Evolutionary conservation across 2,888 invertebrate species (phyloP), one percentile per base, ranked within the genome.

Genomic region (Pharmacophagus antenor): DNA sequence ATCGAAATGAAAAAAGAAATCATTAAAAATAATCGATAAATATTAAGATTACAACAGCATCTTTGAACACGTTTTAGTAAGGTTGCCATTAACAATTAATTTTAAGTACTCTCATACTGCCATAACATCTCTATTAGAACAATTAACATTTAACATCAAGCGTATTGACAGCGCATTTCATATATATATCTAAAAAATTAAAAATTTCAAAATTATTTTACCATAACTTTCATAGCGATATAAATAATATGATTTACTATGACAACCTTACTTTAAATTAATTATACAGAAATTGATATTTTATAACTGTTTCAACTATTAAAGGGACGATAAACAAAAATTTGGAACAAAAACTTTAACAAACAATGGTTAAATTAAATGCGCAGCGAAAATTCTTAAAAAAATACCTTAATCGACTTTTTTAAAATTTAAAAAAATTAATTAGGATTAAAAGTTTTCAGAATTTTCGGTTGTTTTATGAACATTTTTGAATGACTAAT

Each of bases 261-360:
- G 83, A 84, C 85, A 86, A 83, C 84, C 86, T 85, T 81, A 85
- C 77, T 64, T 65, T 70, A 48, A n/a, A n/a, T n/a, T n/a, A n/a
- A 31, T 50, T 41, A 23, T 41, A 18, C 22, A 54, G 20, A 54
- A 53, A 23, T 23, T 42, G n/a, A 37, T 37, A 37, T 37, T 37
- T n/a, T n/a, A 4, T n/a, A n/a, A 37, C n/a, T 37, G n/a, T 37
- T 37, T 37, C 37, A 10, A 23, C 3, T 1, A 22, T 10, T 7
- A 4, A 55, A 21, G 48, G 21, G 48, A 7, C 8, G 41, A 62
- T 54, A 25, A 37, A 50, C 20, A 62, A 48, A 23, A 18, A 8
- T 58, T 62, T 52, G 60, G 62, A 68, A 65, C 66, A 63, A 62
- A 62, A 17, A 48, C 10, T 44, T 17, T 47, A 41, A 42, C 42